Evolutionary conservation across 2,888 invertebrate species (phyloP), one percentile per base, ranked within the genome.

Genomic region (Camptogramma bilineatum): DNA sequence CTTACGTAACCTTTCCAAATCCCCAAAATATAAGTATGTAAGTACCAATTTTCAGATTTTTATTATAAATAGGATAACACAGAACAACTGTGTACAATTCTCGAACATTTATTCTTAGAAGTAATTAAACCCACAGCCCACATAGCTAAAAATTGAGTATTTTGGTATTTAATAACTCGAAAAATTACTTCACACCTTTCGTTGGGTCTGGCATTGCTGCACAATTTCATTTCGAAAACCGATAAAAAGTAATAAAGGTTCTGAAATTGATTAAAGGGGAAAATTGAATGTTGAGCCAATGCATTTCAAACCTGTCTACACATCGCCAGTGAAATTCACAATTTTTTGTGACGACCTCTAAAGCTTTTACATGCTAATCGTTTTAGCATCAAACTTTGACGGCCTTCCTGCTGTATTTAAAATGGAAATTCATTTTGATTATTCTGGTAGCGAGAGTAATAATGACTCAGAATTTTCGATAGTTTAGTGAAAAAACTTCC

Each of bases 321-420:
- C 52, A 60, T 62, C 60, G 56, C 64, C 52, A 52, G 60, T 56
- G 60, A 69, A 68, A 64, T 61, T 70, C 61, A 56, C 54, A 72
- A 52, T 66, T 59, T 63, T 64, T 69, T 65, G 59, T 69, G 63
- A 62, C 62, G 28, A 61, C 56, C 58, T 66, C 68, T 68, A 66
- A 56, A 65, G 56, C 64, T 72, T 66, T 69, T 52, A 56, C 63
- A 69, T 70, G 64, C 48, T 68, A 70, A 72, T 70, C 64, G 62
- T 39, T 62, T 64, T 63, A 46, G 44, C 67, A 31, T 53, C 42
- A 59, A 54, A 48, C 9, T 52, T 55, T 62, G 54, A 39, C 34
- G 10, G 34, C 13, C 34, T 39, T 13, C 13, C 13, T 34, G 1
- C 34, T 34, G 31, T 10, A 34, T 34, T 13, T 13, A 39, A 39